phyloP scores from a whole-genome alignment of 2,888 invertebrate species.

The Teleiodes luculella region DNA sequence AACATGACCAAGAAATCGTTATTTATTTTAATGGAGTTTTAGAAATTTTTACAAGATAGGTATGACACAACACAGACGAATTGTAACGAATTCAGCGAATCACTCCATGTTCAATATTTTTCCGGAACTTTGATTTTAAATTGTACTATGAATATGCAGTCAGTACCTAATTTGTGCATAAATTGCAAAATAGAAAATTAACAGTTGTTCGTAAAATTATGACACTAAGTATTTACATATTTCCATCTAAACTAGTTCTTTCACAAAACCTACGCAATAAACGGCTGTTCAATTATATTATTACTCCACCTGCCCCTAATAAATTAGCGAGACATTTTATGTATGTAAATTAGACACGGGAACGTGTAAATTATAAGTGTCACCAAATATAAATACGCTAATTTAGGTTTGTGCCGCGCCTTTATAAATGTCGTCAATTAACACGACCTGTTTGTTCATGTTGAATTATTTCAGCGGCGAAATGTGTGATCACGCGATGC shows the following conservation, averaged over 20 bases:
- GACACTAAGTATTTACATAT: neutral
- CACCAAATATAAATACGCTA: conserved; percentile 14
- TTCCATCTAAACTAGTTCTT: conserved; percentile 5
- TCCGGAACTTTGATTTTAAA: too few species aligned
- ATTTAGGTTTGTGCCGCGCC: conserved; percentile 8
- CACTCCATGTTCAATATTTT: too few species aligned
- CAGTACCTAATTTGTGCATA: too few species aligned
- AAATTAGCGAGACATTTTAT: conserved; percentile 14
- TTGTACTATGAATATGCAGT: too few species aligned
- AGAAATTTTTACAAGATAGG: too few species aligned
- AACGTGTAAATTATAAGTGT: conserved; percentile 17
- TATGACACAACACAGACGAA: too few species aligned
- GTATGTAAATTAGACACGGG: conserved; percentile 18
- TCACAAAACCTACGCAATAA: conserved; percentile 11
- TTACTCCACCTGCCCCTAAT: conserved; percentile 15
- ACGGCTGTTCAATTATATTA: conserved; percentile 14
- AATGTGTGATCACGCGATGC: conserved; percentile 10
- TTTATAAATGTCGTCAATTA: conserved; percentile 13
- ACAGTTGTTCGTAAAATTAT: neutral
- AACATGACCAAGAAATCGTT: too few species aligned
- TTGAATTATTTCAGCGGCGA: conserved; percentile 14
- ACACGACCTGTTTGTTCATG: conserved; percentile 15
- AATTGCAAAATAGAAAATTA: neutral
- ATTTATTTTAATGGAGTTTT: too few species aligned
- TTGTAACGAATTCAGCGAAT: too few species aligned